These are phyloP conservation scores for Tridacna gigas DNA, from an alignment of 2,888 invertebrate genomes.

Conservation along the genomic window DNA sequence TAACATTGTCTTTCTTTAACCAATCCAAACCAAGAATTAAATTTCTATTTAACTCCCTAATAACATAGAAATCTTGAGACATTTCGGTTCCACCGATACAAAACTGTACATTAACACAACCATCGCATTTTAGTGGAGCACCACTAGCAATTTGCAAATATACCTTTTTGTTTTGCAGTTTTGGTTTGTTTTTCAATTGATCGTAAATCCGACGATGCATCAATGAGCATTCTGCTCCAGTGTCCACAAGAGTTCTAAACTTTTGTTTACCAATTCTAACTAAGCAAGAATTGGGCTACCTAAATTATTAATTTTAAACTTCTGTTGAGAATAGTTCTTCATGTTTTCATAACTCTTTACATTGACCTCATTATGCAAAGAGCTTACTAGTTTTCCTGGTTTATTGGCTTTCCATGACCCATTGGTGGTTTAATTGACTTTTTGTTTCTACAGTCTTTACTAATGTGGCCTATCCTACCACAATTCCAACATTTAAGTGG, in stretches of 20 bases:
- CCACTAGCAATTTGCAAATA: constrained; percentile 32
- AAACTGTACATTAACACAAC: constrained; percentile 29
- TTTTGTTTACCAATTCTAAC: constrained; percentile 22
- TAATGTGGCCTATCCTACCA: constrained; percentile 12
- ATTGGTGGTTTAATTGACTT: neutral
- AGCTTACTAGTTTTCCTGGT: constrained; percentile 40
- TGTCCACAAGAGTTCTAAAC: constrained; percentile 42
- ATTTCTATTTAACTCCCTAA: constrained; percentile 37
- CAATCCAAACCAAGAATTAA: constrained; percentile 34
- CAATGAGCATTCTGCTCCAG: constrained; percentile 29
- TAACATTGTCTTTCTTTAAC: constrained; percentile 26
- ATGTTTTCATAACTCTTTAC: constrained; percentile 4
- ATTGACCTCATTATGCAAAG: constrained; percentile 24
- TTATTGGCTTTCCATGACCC: neutral
- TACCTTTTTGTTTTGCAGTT: constrained; percentile 22
- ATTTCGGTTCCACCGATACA: constrained; percentile 33
- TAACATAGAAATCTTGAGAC: constrained; percentile 34
- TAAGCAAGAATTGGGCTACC: constrained; percentile 42
- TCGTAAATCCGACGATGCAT: constrained; percentile 41
- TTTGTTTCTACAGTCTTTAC: constrained; percentile 1
- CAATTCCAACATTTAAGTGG: constrained; percentile 24
- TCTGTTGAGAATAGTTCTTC: constrained; percentile 3
- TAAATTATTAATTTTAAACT: constrained; percentile 20
- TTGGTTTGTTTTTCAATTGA: constrained; percentile 33
- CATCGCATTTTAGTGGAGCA: constrained; percentile 14